Base-by-base conservation (phyloP, 2,888 invertebrate genomes). In the Pheosia tremula region DNA sequence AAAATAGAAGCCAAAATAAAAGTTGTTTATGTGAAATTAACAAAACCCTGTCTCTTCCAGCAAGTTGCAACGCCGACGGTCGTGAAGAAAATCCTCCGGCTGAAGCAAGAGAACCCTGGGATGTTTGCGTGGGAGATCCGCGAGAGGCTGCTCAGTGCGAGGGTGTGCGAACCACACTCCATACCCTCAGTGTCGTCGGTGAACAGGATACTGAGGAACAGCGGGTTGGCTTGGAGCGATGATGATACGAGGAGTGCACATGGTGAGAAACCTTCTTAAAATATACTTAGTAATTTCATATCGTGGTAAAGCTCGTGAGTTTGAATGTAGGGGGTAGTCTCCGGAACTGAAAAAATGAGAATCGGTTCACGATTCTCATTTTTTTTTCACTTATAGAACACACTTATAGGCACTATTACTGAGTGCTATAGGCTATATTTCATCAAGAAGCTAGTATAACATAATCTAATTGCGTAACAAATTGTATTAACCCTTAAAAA, bases 111-210 rank as follows among this genome's bases (percentile, higher is more conserved):
- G 86, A 98, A 98, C 88, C 98, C 98, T 0, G 97, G 98, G 5
- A 97, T 98, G 96, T 98, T 99, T 87, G 98, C 98, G 9, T 99
- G 98, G 98, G 99, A 99, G 94, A 98, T 99, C 71, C 95, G 98
- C 0, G 97, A 99, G 88, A 96, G 97, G 78, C 94, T 99, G 69
- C 95, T 98, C 60, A 96, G 97, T 56, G 98, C 98, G 80, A 95
- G 98, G 62, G 97, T 98, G 72, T 98, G 98, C 82, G 98, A 98
- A 86, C 97, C 97, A 0, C 97, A 97, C 86, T 96, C 97, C 67
- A 97, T 98, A 75, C 99, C 99, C 0, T 98, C 98, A 8, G 98
- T 99, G 75, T 98, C 98, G 67, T 98, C 98, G 0, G 98, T 99
- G 63, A 99, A 99, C 92, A 95, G 98, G 73, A 98, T 99, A 79